phyloP scores from a whole-genome alignment of 2,888 invertebrate species.

The Tipula vernalis region DNA sequence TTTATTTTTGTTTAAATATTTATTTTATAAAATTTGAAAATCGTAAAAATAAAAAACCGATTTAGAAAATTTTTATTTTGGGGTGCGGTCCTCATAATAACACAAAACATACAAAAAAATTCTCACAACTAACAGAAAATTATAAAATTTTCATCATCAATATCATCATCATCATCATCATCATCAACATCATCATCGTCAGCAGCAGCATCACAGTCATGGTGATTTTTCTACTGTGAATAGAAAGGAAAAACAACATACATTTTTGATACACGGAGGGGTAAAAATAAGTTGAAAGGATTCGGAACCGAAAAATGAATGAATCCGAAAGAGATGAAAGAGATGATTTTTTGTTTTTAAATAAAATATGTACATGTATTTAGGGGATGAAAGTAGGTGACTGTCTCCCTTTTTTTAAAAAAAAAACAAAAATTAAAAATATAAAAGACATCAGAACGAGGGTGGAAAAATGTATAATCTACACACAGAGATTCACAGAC shows the following conservation, averaged over 20 bases:
- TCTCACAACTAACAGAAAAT: not conserved
- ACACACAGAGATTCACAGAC: not conserved
- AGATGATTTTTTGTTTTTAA: not conserved
- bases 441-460: not conserved
- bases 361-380: not conserved
- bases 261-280: not conserved
- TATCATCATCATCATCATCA: conserved; percentile 8
- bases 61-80: conserved; percentile 12
- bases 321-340: not conserved
- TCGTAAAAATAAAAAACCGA: not conserved
- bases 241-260: not conserved
- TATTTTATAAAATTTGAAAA: not conserved
- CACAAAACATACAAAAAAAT: conserved; percentile 5
- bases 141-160: not conserved
- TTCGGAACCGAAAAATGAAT: not conserved
- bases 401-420: not conserved
- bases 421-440: not conserved
- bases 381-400: not conserved
- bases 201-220: not conserved
- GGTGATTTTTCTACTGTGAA: not conserved
- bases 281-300: not conserved
- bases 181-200: not conserved
- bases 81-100: conserved; percentile 17
- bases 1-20: not conserved
- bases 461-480: not conserved